These are phyloP conservation scores for Tenebrosternarchus preto DNA, from an alignment of 2,113 vertebrate genomes.

Conservation along the genomic window DNA sequence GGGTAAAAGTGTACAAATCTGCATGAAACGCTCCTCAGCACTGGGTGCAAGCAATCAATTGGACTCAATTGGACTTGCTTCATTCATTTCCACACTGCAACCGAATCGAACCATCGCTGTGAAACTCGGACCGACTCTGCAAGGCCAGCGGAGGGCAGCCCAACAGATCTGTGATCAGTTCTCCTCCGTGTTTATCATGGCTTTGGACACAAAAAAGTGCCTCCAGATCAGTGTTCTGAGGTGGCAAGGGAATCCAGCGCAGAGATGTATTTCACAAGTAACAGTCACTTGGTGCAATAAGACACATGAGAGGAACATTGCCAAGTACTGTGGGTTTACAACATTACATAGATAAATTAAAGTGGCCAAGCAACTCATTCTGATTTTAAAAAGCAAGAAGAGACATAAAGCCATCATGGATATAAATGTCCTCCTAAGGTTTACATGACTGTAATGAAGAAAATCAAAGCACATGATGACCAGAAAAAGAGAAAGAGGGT, in stretches of 20 bases:
- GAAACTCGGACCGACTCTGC: neutral
- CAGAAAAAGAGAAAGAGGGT: slow-evolving; percentile 29
- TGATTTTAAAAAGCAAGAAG: neutral
- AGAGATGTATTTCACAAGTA: neutral
- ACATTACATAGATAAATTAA: no score
- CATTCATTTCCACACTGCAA: neutral
- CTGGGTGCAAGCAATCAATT: slow-evolving; percentile 18
- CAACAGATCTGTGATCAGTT: neutral
- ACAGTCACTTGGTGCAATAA: no score
- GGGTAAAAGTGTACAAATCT: slow-evolving; percentile 34
- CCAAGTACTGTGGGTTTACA: no score
- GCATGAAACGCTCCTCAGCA: slow-evolving; percentile 16
- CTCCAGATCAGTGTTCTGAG: neutral
- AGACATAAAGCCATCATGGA: neutral
- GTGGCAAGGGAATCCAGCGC: neutral
- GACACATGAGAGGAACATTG: no score
- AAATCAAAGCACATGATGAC: no score
- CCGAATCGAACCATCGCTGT: neutral
- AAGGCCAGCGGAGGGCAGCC: neutral
- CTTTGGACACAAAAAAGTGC: neutral
- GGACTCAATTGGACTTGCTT: neutral
- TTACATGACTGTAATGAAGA: neutral
- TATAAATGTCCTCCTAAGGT: neutral
- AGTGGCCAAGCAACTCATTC: no score
- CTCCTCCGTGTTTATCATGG: neutral